Percentiles rank a stretch among this genome's conserved stretches.
Conservation (phyloP, 1,140 invertebrate genomes). For the Chrysomallon squamiferum region DNA sequence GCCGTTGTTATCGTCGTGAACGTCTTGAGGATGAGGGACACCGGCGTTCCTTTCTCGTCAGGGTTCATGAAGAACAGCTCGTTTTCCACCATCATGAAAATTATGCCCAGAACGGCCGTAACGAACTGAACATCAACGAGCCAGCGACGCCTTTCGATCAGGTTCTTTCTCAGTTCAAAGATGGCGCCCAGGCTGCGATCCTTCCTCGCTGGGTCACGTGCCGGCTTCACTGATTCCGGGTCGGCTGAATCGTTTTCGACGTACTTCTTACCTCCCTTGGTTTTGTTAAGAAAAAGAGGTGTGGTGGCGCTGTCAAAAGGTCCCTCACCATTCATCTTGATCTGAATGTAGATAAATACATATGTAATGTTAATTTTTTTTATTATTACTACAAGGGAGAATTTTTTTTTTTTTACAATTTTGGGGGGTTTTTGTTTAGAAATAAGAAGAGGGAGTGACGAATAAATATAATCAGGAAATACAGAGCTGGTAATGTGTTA, state of each 20-base stretch:
- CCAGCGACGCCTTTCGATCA: conserved; percentile 25
- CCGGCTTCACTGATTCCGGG: not conserved
- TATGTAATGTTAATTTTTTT: too few species aligned
- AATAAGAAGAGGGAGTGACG: too few species aligned
- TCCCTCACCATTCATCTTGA: conserved; percentile 8
- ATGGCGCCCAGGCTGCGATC: conserved; percentile 23
- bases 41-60: conserved; percentile 10
- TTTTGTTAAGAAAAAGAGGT: conserved; percentile 19
- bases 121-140: conserved; percentile 35
- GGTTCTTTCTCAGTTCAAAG: conserved; percentile 19
- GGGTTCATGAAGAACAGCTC: conserved; percentile 27
- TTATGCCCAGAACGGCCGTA: conserved; percentile 32
- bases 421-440: too few species aligned
- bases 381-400: too few species aligned
- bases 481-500: too few species aligned
- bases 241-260: conserved; percentile 7
- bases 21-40: conserved; percentile 25
- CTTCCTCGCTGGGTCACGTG: not conserved
- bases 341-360: too few species aligned
- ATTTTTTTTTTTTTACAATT: too few species aligned
- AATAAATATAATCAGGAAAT: too few species aligned
- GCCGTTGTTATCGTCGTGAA: conserved; percentile 29
- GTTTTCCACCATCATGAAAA: conserved; percentile 42
- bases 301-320: conserved; percentile 13
- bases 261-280: not conserved